phyloP scores from a whole-genome alignment of 2,888 invertebrate species.

The Drosophila merina region DNA sequence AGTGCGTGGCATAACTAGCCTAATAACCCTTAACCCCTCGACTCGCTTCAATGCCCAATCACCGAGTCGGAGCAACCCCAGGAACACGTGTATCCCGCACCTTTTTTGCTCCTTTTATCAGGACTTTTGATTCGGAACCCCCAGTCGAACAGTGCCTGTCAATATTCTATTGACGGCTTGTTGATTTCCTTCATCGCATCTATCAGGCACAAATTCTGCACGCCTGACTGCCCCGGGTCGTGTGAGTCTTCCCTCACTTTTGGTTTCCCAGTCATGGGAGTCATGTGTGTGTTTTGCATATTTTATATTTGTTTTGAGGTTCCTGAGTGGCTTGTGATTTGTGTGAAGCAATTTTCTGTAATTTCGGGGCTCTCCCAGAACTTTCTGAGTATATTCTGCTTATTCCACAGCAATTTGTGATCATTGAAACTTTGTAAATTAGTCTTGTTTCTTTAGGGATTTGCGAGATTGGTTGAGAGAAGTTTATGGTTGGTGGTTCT shows the following conservation, averaged over 20 bases:
- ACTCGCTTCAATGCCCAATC: constrained; percentile 54
- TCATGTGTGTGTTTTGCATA: constrained; percentile 47
- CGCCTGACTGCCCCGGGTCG: constrained; percentile 60
- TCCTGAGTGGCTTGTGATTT: constrained; percentile 37
- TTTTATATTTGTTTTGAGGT: constrained; percentile 48
- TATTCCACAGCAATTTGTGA: constrained; percentile 32
- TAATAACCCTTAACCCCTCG: constrained; percentile 47
- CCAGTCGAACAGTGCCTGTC: constrained; percentile 12
- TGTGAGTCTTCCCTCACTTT: constrained; percentile 34
- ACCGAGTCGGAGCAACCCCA: constrained; percentile 19
- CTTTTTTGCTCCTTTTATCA: constrained; percentile 50
- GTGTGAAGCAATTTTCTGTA: constrained; percentile 49
- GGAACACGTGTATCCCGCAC: constrained; percentile 69
- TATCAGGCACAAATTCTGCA: constrained; percentile 64
- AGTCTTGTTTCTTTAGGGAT: constrained; percentile 16
- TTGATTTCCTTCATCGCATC: constrained; percentile 59
- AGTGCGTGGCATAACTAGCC: constrained; percentile 39
- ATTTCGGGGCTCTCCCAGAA: constrained; percentile 44
- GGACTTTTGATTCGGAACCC: constrained; percentile 5
- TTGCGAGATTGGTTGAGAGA: background rate
- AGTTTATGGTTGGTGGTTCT: background rate
- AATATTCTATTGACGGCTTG: constrained; percentile 59
- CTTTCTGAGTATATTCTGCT: constrained; percentile 28
- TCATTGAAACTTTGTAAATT: constrained; percentile 54
- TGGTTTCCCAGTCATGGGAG: constrained; percentile 13